Conservation (phyloP, 2,113 vertebrate genomes). For the Drymodes brunneopygia region DNA sequence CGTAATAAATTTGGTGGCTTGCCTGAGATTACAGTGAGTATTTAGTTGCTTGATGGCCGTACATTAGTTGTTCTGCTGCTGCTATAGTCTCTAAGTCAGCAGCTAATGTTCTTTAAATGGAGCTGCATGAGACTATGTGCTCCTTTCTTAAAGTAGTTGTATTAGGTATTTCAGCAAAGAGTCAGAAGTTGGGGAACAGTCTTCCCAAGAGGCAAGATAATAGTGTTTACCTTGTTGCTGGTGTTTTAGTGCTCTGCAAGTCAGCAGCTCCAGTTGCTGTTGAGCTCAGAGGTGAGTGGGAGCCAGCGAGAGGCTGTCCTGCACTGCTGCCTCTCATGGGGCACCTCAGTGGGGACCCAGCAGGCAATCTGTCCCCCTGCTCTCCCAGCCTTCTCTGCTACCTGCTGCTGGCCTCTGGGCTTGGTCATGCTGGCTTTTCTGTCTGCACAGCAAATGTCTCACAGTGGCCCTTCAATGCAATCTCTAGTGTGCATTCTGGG, state of each 20-base stretch:
- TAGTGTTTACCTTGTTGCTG: neutral
- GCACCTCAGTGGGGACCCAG: neutral
- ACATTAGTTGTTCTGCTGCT: neutral
- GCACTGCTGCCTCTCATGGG: rapidly evolving
- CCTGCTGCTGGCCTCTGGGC: neutral
- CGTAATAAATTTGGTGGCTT: neutral
- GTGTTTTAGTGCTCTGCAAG: neutral
- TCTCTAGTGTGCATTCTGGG: neutral
- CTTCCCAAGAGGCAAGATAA: neutral
- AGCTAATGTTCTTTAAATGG: neutral
- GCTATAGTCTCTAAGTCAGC: neutral
- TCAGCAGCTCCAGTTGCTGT: neutral
- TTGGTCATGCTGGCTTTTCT: neutral
- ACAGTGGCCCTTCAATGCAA: neutral
- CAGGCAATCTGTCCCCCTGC: rapidly evolving
- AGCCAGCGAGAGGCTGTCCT: neutral
- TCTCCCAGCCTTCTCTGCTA: rapidly evolving
- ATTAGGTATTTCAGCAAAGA: neutral
- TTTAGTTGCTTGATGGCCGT: neutral
- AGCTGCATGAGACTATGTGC: neutral
- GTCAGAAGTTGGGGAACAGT: neutral
- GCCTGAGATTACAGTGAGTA: neutral
- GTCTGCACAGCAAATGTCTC: neutral
- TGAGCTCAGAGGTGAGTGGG: neutral
- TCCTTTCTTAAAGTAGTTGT: neutral